Evolutionary conservation across 1,140 invertebrate species (phyloP), one percentile per base, ranked within the genome.

Genomic region (Zaprionus tsacasi): DNA sequence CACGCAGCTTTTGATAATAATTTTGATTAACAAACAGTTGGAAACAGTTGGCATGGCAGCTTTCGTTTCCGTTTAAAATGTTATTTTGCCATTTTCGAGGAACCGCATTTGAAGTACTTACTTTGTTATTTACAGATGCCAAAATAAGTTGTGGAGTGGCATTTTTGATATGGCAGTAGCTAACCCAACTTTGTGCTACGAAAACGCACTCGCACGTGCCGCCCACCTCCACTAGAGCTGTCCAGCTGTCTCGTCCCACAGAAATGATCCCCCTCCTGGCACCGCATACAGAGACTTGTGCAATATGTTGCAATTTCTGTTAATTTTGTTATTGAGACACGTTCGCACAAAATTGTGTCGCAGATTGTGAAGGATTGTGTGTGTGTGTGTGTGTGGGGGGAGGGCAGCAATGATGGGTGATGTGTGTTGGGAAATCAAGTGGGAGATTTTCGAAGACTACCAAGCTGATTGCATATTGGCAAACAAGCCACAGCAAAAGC

Each of bases 261-360:
- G 36, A 38, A 43, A 6, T 25, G 25, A 33, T 21, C 45, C 11
- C 30, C 11, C 10, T 30, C 43, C n/a, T n/a, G n/a, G n/a, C n/a
- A 5, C 33, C 61, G 50, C 38, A 15, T 12, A 38, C 66, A 27
- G 35, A 52, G 30, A 72, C 48, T 48, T 12, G 52, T 57, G 79
- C 83, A 87, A 87, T 87, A 87, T 88, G 83, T 80, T 87, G 83
- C 80, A 87, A 88, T 88, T 87, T 88, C 83, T 87, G 83, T 87
- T 87, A 87, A 87, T 87, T 88, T 87, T 79, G 83, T 87, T 87
- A 87, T 87, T 82, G 83, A 82, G 79, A 88, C 83, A 87, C 83
- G 83, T 87, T 88, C 77, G 73, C 73, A 80, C 77, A 68, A 87
- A 87, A 82, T 70, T 87, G 70, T 70, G 83, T 64, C 60, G 82